Evolutionary conservation across 2,888 invertebrate genomes (phyloP).

Genomic region (Netelia fuscicornis): DNA sequence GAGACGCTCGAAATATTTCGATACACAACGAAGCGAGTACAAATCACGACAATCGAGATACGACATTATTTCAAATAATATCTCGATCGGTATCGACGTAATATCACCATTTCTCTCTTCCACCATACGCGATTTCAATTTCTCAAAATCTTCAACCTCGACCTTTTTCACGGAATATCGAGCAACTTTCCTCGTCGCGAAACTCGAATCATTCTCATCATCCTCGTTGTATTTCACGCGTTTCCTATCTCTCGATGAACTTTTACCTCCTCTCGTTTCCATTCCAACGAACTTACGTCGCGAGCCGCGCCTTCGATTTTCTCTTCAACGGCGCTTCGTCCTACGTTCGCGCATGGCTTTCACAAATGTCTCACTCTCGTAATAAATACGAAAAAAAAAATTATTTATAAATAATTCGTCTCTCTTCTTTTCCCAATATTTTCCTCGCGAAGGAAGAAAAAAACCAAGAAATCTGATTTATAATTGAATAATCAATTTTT

Average conservation of each 20-base stretch:
- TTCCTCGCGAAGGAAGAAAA: no score
- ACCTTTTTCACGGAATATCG: no score
- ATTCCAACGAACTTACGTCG: constrained; percentile 22
- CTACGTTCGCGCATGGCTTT: constrained; percentile 31
- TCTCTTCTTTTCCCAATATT: no score
- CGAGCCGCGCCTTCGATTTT: background rate
- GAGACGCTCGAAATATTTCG: constrained; percentile 73
- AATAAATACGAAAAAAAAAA: background rate
- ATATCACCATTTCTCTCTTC: constrained; percentile 19
- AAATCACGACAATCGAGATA: constrained; percentile 75
- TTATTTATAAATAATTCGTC: background rate
- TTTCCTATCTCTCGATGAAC: constrained; percentile 40
- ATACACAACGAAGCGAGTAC: constrained; percentile 72
- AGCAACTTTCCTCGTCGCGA: background rate
- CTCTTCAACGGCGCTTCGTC: constrained; percentile 17
- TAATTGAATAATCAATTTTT: background rate
- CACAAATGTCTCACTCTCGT: background rate
- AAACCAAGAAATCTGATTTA: background rate
- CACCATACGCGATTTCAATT: no score
- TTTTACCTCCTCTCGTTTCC: constrained; percentile 43
- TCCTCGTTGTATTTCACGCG: constrained; percentile 22
- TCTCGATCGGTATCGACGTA: constrained; percentile 75
- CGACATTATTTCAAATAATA: constrained; percentile 76
- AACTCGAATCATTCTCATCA: constrained; percentile 8
- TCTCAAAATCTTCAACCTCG: no score